Base-by-base conservation (phyloP, 1,140 invertebrate genomes). In the Pseudomyrmex gracilis region DNA sequence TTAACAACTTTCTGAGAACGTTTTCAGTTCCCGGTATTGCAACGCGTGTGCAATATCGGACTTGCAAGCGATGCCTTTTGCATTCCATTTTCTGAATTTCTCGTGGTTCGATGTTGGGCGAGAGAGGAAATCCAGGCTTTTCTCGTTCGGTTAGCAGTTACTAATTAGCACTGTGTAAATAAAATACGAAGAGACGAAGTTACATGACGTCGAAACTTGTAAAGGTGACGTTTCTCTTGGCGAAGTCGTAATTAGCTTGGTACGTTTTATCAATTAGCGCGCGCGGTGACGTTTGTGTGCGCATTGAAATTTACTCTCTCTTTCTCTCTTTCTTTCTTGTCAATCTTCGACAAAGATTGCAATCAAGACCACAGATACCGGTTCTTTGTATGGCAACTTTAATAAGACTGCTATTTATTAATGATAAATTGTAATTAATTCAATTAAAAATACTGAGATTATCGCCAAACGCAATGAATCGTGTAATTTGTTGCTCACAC, bases 91-190 rank as follows among this genome's bases (percentile, higher is more conserved):
- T 80, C 66, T 80, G 24, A 71, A 58, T 53, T 20, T 34, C 43
- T 58, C 66, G 43, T 13, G 20, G 20, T 20, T 58, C 20, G 45
- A 70, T 80, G 43, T 71, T 80, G 70, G 43, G 58, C 66, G 43
- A 71, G 8, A 17, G 51, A 34, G 47, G 34, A 58, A 24, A 5
- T 34, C 10, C 17, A 8, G 3, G 12, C 57, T 20, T 17, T 15
- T 13, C 2, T n/a, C 8, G n/a, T 43, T 15, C 45, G 67, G 76
- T 43, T 58, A 34, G 4, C 34, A 5, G 34, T 34, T 34, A 34
- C 53, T 43, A 80, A 80, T 80, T 80, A 80, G 66, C 10, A 43
- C 53, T 58, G 53, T 70, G 45, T 10, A 80, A 80, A 80, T 80
- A 80, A 70, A 78, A 70, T 57, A 49, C 43, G 34, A n/a, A n/a